These are phyloP conservation scores for Pseudoatta argentina DNA, from an alignment of 1,140 invertebrate species.

Conservation along the genomic window DNA sequence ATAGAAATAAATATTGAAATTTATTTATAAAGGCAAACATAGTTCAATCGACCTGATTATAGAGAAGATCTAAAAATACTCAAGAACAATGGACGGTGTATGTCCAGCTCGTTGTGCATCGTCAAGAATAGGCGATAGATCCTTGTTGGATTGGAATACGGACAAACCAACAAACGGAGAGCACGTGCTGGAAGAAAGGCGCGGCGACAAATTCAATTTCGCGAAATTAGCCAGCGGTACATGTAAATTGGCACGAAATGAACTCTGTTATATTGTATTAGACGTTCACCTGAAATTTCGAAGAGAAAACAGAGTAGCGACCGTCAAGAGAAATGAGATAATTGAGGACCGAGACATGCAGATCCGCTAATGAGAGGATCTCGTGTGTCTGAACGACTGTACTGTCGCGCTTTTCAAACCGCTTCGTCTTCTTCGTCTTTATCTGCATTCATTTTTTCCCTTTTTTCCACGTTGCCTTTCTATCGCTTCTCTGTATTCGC, in stretches of 20 bases:
- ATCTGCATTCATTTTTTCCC: slow-evolving; percentile 63
- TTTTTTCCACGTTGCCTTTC: slow-evolving; percentile 49
- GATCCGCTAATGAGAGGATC: slow-evolving; percentile 84
- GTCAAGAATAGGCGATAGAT: slow-evolving; percentile 20
- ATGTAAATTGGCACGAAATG: slow-evolving; percentile 86
- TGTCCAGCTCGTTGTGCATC: neutral
- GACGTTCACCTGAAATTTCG: slow-evolving; percentile 84
- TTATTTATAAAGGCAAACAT: neutral
- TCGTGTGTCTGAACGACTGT: slow-evolving; percentile 76
- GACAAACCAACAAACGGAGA: slow-evolving; percentile 37
- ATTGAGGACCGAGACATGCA: slow-evolving; percentile 85
- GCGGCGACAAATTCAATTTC: slow-evolving; percentile 83
- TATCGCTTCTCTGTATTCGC: slow-evolving; percentile 47
- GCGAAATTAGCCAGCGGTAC: slow-evolving; percentile 83
- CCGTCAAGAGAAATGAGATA: slow-evolving; percentile 78
- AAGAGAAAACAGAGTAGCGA: slow-evolving; percentile 83
- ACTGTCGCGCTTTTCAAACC: slow-evolving; percentile 38
- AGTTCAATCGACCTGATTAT: neutral
- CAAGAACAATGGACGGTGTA: neutral
- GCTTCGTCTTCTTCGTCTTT: slow-evolving; percentile 66
- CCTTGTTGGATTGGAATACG: neutral
- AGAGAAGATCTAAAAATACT: neutral
- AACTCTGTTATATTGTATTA: slow-evolving; percentile 86
- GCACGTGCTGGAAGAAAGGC: slow-evolving; percentile 79
- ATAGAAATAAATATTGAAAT: neutral